Conservation (phyloP, 2,797 vertebrate species). For the Urosaurus nigricauda region DNA sequence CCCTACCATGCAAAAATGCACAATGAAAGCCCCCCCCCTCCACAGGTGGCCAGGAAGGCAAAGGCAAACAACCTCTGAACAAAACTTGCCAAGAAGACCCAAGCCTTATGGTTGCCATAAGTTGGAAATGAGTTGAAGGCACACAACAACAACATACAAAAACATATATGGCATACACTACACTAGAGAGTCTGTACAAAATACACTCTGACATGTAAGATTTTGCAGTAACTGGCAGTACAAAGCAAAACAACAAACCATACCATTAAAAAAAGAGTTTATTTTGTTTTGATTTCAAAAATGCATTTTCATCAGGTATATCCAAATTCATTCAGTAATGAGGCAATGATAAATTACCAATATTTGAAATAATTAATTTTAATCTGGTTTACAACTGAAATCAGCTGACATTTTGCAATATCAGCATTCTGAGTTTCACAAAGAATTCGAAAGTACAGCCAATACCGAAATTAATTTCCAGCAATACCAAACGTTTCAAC, state of each 20-base stretch:
- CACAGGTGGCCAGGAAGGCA: too few species aligned
- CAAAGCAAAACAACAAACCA: neutral
- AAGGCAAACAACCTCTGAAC: too few species aligned
- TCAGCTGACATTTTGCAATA: neutral
- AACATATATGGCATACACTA: too few species aligned
- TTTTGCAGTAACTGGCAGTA: neutral
- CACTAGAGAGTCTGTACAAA: neutral
- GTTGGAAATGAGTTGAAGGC: too few species aligned
- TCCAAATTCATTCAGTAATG: neutral
- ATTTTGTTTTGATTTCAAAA: neutral
- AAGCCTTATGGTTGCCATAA: too few species aligned
- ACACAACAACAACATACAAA: too few species aligned
- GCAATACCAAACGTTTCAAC: neutral
- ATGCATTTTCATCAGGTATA: neutral
- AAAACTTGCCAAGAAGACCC: too few species aligned
- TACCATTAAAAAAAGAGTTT: neutral
- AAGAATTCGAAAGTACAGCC: constrained; percentile 30
- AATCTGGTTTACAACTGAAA: neutral
- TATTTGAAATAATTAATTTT: neutral
- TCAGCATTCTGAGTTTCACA: neutral
- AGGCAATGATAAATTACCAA: neutral
- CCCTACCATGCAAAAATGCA: too few species aligned
- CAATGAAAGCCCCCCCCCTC: too few species aligned
- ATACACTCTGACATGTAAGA: neutral
- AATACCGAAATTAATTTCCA: neutral